Evolutionary conservation across 2,888 invertebrate species (phyloP).

Genomic region (Cactoblastis cactorum): DNA sequence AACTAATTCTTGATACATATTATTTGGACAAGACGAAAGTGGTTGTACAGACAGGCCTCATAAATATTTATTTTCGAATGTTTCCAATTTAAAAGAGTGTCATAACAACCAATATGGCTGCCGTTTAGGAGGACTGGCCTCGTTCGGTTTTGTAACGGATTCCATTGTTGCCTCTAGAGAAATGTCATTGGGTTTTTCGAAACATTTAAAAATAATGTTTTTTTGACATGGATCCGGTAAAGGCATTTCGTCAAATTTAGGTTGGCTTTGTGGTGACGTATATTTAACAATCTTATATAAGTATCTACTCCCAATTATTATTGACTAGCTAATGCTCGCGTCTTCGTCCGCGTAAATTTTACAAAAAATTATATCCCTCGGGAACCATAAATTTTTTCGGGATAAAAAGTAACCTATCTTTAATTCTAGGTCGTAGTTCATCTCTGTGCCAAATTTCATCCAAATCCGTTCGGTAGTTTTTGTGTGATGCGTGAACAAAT

Average conservation of each 20-base stretch:
- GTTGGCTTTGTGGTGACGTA: not conserved
- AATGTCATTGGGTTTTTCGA: slow-evolving; percentile 9
- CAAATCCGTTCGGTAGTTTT: no score
- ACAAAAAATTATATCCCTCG: no score
- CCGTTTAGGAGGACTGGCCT: slow-evolving; percentile 12
- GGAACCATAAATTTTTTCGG: no score
- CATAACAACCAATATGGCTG: slow-evolving; percentile 9
- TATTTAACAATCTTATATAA: not conserved
- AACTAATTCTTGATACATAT: slow-evolving; percentile 1
- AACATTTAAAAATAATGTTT: slow-evolving; percentile 4
- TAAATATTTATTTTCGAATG: slow-evolving; percentile 12
- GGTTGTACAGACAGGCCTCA: slow-evolving; percentile 1
- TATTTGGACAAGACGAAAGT: slow-evolving; percentile 6
- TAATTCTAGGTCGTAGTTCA: no score
- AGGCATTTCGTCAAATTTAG: not conserved
- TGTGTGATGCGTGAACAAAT: no score
- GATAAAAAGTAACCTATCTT: no score
- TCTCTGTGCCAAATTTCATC: no score
- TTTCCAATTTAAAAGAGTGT: slow-evolving; percentile 14
- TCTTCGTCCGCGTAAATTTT: no score
- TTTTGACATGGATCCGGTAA: slow-evolving; percentile 1
- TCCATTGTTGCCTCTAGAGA: slow-evolving; percentile 7
- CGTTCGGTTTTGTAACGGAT: slow-evolving; percentile 11
- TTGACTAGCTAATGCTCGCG: no score
- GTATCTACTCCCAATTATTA: no score